Conservation (phyloP, 2,888 invertebrate genomes). For the Formica aserva region DNA sequence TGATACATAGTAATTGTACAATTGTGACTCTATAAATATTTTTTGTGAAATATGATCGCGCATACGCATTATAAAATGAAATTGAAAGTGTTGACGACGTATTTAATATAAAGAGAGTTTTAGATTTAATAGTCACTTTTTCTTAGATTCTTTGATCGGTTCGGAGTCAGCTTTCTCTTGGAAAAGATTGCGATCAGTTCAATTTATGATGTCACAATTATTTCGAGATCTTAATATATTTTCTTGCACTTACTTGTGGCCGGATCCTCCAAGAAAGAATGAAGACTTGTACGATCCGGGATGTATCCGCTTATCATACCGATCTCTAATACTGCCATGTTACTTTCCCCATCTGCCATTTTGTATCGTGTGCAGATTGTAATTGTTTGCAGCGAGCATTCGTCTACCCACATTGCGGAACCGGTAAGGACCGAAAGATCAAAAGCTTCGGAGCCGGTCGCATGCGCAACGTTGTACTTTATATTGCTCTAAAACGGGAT, state of each 20-base stretch:
- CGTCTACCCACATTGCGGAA: conserved; percentile 84
- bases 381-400: conserved; percentile 86
- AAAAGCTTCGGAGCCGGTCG: conserved; percentile 87
- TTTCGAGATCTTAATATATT: background rate
- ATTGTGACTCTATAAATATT: background rate
- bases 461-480: conserved; percentile 86
- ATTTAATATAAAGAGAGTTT: background rate
- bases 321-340: conserved; percentile 88
- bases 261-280: conserved; percentile 86
- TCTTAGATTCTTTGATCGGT: background rate
- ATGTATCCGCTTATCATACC: conserved; percentile 89
- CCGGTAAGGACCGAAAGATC: conserved; percentile 86
- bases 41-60: background rate
- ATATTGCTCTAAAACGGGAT: conserved; percentile 85
- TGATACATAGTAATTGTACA: background rate
- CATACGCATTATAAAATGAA: background rate
- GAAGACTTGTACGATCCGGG: conserved; percentile 88
- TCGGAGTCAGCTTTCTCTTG: background rate
- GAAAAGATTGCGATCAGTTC: background rate
- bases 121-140: background rate
- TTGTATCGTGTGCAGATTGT: conserved; percentile 82
- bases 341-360: conserved; percentile 86
- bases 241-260: conserved; percentile 83
- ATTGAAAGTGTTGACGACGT: background rate
- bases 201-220: conserved; percentile 7